Base-by-base conservation (phyloP, 2,797 vertebrate genomes). In the Euphonia xanthogaster region DNA sequence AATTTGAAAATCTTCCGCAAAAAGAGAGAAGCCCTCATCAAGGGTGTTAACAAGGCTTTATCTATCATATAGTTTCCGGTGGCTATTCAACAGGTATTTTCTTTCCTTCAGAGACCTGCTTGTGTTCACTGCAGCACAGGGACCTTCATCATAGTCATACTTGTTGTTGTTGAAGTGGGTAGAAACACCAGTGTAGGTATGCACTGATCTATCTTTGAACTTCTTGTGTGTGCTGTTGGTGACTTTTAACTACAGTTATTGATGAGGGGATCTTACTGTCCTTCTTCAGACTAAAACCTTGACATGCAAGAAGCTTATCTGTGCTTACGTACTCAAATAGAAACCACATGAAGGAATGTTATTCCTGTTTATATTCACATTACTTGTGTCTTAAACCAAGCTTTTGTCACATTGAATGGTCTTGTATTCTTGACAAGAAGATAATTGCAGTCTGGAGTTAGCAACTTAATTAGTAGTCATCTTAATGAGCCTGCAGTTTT, bases 311-410 rank as follows among this genome's bases (percentile, higher is more conserved):
- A 62, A 33, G 18, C 39, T 63, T 51, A 8, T 63, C 45, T 74
- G 31, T 1, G 4, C 37, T 90, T 80, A 30, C 0, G 1, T 66
- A 22, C 30, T 50, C 0, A 0, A 48, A 72, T 72, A 54, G 35
- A 33, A 54, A n/a, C 31, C 28, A 61, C 19, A 24, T 27, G 31
- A 65, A 53, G 51, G 24, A 66, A 4, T 35, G 1, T 39, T 92
- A 54, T 35, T 83, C 6, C 39, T 76, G 2, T 61, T 80, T 48
- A 15, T 57, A 20, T 7, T 91, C 2, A 3, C 42, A 21, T 68
- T 65, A 37, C 28, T 80, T 62, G 19, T 78, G 24, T 55, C 22
- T 80, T 60, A 61, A 84, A 42, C 35, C 5, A 66, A 25, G 7
- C 6, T 85, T 74, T 57, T 89, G 31, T 62, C 79, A 18, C 14